Conservation (phyloP, 2,888 invertebrate genomes). For the Euplagia quadripunctaria region DNA sequence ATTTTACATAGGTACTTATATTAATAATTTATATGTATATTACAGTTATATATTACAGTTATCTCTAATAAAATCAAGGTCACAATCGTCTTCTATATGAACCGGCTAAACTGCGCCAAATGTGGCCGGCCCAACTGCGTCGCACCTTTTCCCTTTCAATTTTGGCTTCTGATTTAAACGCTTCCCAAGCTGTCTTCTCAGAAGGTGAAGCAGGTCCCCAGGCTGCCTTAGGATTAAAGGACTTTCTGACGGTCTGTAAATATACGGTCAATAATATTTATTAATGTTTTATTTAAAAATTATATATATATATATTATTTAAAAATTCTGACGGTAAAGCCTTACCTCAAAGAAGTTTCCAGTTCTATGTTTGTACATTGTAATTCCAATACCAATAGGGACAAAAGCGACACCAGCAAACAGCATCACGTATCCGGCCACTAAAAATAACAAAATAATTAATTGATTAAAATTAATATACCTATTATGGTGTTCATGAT, state of each 20-base stretch:
- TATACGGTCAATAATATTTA: background rate
- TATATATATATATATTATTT: background rate
- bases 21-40: background rate
- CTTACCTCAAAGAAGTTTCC: slow-evolving; percentile 66
- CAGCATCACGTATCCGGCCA: slow-evolving; percentile 74
- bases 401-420: slow-evolving; percentile 69
- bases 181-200: slow-evolving; percentile 85
- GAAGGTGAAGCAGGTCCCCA: slow-evolving; percentile 89
- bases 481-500: no score
- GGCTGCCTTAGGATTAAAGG: slow-evolving; percentile 78
- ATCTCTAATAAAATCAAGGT: background rate
- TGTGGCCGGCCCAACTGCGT: slow-evolving; percentile 56
- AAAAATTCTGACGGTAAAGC: slow-evolving; percentile 31
- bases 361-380: slow-evolving; percentile 63
- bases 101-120: slow-evolving; percentile 67
- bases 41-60: background rate
- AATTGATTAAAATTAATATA: no score
- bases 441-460: slow-evolving; percentile 55
- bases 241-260: slow-evolving; percentile 76
- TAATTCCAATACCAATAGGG: slow-evolving; percentile 65
- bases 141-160: slow-evolving; percentile 60
- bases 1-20: slow-evolving; percentile 1
- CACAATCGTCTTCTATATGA: slow-evolving; percentile 39
- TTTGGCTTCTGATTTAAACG: slow-evolving; percentile 82
- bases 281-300: background rate